A percentile compares a stretch with the other conserved stretches of the same genome.
phyloP scores from a whole-genome alignment of 2,888 invertebrate genomes.

The Pogonocherus hispidulus region DNA sequence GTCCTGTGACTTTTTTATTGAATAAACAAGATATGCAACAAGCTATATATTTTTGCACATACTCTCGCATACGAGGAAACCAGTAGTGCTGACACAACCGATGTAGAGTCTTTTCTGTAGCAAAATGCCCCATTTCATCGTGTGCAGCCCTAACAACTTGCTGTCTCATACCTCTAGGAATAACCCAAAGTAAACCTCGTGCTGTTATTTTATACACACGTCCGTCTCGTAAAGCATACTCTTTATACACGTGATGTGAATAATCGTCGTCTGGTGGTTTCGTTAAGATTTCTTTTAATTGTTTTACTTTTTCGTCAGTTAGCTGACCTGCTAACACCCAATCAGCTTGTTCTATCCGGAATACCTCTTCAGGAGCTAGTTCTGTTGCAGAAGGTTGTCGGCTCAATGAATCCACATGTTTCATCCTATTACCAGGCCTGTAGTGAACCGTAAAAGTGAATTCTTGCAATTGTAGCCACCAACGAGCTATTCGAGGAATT shows the following conservation, averaged over 20 bases:
- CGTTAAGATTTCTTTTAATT: conserved; percentile 31
- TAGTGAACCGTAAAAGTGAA: conserved; percentile 42
- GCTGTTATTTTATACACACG: conserved; percentile 41
- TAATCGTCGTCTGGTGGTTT: conserved; percentile 25
- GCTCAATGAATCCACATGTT: conserved; percentile 48
- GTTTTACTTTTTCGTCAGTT: conserved; percentile 48
- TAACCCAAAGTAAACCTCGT: conserved; percentile 54
- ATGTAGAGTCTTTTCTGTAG: conserved; percentile 60
- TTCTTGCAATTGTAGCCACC: conserved; percentile 43
- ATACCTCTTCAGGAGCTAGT: not conserved
- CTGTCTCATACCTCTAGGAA: conserved; percentile 58
- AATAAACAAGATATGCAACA: conserved; percentile 65
- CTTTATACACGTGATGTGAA: conserved; percentile 25
- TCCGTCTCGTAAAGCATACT: conserved; percentile 35
- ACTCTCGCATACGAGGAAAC: too few species aligned
- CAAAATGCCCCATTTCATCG: conserved; percentile 65
- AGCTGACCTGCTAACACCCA: conserved; percentile 43
- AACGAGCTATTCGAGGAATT: conserved; percentile 55
- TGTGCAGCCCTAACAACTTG: conserved; percentile 56
- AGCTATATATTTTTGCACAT: conserved; percentile 63
- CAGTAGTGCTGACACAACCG: too few species aligned
- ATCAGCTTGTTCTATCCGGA: conserved; percentile 37
- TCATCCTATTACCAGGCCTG: conserved; percentile 36
- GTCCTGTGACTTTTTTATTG: conserved; percentile 53
- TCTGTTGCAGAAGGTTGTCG: conserved; percentile 39